These are phyloP conservation scores for Gadus macrocephalus DNA, from an alignment of 2,113 vertebrate species.

Conservation along the genomic window DNA sequence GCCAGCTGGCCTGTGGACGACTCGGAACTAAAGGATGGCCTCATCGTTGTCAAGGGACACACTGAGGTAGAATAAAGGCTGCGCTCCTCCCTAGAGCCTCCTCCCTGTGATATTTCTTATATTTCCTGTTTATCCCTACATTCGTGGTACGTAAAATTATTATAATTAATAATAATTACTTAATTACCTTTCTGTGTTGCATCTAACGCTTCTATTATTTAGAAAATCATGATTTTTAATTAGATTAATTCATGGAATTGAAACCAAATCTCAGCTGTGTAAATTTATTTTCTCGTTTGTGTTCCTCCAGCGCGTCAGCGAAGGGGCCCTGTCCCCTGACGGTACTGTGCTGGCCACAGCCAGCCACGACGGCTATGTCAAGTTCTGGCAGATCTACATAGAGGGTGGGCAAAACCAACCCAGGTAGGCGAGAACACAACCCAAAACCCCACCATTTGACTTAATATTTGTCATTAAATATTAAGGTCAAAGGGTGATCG, in stretches of 20 bases:
- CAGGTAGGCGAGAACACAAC: slow-evolving; percentile 69
- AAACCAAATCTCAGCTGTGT: not conserved
- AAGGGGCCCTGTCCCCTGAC: slow-evolving; percentile 94
- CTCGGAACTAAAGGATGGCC: slow-evolving; percentile 86
- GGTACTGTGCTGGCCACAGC: slow-evolving; percentile 95
- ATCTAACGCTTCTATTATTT: not conserved
- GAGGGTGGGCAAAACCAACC: slow-evolving; percentile 91
- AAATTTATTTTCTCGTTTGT: not conserved
- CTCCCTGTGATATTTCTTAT: not conserved
- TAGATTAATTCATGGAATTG: not conserved
- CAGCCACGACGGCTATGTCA: slow-evolving; percentile 94
- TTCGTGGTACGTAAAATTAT: not conserved
- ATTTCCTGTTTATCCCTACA: not conserved
- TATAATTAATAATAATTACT: no score
- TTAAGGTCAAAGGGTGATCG: not conserved
- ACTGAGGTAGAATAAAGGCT: slow-evolving; percentile 72
- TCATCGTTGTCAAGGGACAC: slow-evolving; percentile 91
- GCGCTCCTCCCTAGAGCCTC: not conserved
- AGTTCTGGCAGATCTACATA: slow-evolving; percentile 99
- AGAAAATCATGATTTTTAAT: not conserved
- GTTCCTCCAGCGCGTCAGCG: slow-evolving; percentile 81
- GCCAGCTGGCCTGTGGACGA: slow-evolving; percentile 85
- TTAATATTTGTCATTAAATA: no score
- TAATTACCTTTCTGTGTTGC: not conserved
- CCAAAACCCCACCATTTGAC: no score